These are phyloP conservation scores for Protodeltote pygarga DNA, from an alignment of 2,888 invertebrate genomes.

Conservation along the genomic window DNA sequence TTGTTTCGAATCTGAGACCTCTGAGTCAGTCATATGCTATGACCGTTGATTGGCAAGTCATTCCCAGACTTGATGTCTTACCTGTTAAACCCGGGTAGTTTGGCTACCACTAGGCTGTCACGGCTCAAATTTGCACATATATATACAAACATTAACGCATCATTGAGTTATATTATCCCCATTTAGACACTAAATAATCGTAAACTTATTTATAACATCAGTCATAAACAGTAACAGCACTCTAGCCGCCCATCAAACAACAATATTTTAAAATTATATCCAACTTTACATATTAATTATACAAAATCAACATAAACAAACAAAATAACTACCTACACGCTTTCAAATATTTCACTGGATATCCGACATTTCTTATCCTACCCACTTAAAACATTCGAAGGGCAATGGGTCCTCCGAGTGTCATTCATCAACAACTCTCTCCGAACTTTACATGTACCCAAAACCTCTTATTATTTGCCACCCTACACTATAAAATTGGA, in stretches of 20 bases:
- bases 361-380: constrained; percentile 85
- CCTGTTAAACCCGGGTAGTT: no score
- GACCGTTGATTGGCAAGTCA: no score
- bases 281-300: constrained; percentile 73
- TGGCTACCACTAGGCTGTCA: no score
- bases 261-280: no score
- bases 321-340: constrained; percentile 48
- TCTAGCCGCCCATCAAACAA: constrained; percentile 53
- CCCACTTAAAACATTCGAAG: constrained; percentile 85
- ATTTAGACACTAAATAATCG: constrained; percentile 19
- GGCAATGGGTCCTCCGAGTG: constrained; percentile 86
- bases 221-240: constrained; percentile 47
- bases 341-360: constrained; percentile 80
- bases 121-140: no score
- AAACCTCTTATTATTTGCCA: constrained; percentile 83
- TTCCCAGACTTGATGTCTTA: no score
- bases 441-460: constrained; percentile 82
- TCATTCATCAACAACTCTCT: constrained; percentile 85
- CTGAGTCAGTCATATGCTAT: no score
- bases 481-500: constrained; percentile 84
- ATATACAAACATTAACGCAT: no score
- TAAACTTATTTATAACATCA: background rate
- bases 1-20: no score
- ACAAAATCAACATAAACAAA: constrained; percentile 57
- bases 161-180: no score